Percentiles rank a stretch among this genome's conserved stretches.
phyloP scores from a whole-genome alignment of 1,140 invertebrate genomes.

The Conus ventricosus region DNA sequence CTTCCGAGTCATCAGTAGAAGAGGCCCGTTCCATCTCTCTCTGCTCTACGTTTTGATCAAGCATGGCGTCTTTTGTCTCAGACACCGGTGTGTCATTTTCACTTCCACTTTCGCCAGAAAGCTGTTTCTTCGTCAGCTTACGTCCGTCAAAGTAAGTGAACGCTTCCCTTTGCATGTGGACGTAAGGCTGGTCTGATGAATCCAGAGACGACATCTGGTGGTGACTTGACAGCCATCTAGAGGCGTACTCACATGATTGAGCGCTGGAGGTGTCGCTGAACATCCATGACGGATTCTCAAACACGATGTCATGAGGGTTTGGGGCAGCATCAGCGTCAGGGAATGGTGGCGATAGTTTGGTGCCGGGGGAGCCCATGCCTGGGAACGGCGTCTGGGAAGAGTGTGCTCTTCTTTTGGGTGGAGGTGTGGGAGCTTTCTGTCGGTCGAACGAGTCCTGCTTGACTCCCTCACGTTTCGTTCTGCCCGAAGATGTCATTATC shows the following conservation, averaged over 20 bases:
- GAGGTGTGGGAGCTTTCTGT: neutral
- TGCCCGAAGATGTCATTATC: neutral
- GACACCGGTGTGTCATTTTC: neutral
- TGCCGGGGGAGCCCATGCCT: neutral
- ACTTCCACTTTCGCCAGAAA: neutral
- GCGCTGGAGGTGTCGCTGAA: neutral
- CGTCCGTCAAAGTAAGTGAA: conserved; percentile 22
- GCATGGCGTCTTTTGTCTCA: neutral
- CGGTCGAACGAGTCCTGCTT: neutral
- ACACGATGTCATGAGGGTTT: neutral
- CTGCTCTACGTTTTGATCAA: neutral
- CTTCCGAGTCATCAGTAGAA: neutral
- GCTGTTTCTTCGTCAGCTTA: neutral
- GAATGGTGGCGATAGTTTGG: neutral
- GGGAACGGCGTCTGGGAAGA: neutral
- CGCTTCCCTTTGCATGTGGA: neutral
- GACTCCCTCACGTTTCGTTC: too few relatives aligned
- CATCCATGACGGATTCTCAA: neutral
- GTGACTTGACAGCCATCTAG: neutral
- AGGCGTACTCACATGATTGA: neutral
- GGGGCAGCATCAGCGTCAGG: neutral
- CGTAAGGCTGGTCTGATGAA: neutral
- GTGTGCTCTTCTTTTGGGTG: neutral
- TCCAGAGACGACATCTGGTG: neutral
- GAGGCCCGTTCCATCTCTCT: neutral